Evolutionary conservation across 2,113 vertebrate genomes (phyloP), one percentile per base, ranked within the genome.

Genomic region (Pseudolaguvia tuberculata): DNA sequence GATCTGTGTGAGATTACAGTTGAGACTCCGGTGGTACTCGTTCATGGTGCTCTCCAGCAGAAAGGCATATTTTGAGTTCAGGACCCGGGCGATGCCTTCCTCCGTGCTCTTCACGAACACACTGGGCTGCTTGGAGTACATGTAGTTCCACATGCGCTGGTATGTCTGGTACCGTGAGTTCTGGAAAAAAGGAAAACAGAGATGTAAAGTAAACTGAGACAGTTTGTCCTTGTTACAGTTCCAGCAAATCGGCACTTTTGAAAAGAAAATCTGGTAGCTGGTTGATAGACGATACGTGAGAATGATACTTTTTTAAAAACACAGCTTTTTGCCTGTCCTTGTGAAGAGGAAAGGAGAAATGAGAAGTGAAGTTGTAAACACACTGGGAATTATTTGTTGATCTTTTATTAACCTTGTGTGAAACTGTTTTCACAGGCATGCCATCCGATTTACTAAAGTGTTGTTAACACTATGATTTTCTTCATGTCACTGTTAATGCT

Each of bases 61-160:
- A 83, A 96, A 96, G 82, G 94, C 94, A 0, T 96, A 96, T 59
- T 92, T 93, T 45, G 94, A 95, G 89, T 94, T 96, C 45, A 96
- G 82, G 27, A 96, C 94, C 0, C 94, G 91, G n/a, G 94, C 94
- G 0, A 95, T 94, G 51, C 94, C 94, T 51, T 95, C 94, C 77
- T 95, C 93, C 0, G 94, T 95, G 91, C 93, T 96, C 88, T 95
- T 96, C 78, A 96, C 94, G 0, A 95, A 95, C 78, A 96, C 94
- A 0, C 94, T 94, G 70, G 94, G 93, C 85, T 94, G 94, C 87
- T 96, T 96, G 0, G 94, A 94, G 81, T 94, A 88, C 94, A 95
- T 96, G 89, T 94, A 96, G 85, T 94, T 95, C 94, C 94, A 96
- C 94, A 96, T 96, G 2, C 94, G 90, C 89, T 95, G 93, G 86